A percentile compares a stretch with the other conserved stretches of the same genome.
These are phyloP conservation scores for Nibea coibor DNA, from an alignment of 2,113 vertebrate species.

Conservation along the genomic window DNA sequence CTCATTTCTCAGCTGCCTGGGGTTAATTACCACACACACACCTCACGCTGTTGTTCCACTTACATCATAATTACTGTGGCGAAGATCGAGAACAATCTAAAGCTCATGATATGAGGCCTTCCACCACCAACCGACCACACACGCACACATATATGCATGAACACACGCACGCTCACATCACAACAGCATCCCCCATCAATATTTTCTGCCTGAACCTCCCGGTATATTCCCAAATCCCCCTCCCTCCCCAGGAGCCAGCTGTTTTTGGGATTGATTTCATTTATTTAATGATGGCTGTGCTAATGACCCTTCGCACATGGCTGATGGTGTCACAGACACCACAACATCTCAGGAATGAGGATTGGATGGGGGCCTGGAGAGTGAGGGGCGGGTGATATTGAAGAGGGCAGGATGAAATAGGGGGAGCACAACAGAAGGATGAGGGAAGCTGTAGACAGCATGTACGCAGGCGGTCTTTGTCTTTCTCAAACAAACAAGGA, in stretches of 20 bases:
- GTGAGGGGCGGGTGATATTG: conserved; percentile 58
- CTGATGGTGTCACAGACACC: conserved; percentile 83
- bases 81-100: conserved; percentile 82
- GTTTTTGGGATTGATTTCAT: conserved; percentile 89
- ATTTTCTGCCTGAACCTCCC: conserved; percentile 62
- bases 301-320: conserved; percentile 84
- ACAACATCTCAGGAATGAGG: conserved; percentile 74
- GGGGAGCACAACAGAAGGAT: conserved; percentile 37
- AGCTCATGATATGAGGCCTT: conserved; percentile 82
- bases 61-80: conserved; percentile 93
- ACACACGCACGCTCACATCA: conserved; percentile 32
- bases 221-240: conserved; percentile 73
- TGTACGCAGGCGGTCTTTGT: conserved; percentile 69
- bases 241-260: conserved; percentile 83
- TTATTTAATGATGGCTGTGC: conserved; percentile 87
- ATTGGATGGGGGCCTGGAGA: conserved; percentile 67
- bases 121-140: conserved; percentile 47
- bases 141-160: conserved; percentile 16
- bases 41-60: conserved; percentile 89
- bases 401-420: conserved; percentile 57
- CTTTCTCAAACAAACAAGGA: conserved; percentile 81
- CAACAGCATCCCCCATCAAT: conserved; percentile 60
- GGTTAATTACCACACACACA: conserved; percentile 93
- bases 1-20: conserved; percentile 89
- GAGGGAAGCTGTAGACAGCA: conserved; percentile 37